These are phyloP conservation scores for Terrapene triunguis DNA, from an alignment of 2,113 vertebrate species.

Conservation along the genomic window DNA sequence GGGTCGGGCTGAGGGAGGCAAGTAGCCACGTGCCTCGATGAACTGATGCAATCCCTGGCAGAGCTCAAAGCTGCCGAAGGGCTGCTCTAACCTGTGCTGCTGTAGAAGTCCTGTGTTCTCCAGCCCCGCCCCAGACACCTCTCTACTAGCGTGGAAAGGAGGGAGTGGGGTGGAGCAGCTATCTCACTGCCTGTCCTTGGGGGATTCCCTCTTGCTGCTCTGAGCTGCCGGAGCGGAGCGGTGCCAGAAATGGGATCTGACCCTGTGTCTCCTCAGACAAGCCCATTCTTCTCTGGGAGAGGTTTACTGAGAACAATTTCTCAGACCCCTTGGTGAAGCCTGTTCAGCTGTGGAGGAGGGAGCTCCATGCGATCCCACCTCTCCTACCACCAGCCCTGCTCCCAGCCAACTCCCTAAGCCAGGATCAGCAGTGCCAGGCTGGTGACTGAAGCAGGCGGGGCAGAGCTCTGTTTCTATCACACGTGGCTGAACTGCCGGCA, in stretches of 20 bases:
- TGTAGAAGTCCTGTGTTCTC: background rate
- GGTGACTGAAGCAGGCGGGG: background rate
- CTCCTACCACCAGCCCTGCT: background rate
- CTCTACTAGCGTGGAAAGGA: background rate
- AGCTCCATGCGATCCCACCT: background rate
- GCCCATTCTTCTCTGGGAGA: background rate
- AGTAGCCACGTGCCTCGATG: fast-evolving
- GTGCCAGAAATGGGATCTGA: background rate
- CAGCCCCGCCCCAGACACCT: background rate
- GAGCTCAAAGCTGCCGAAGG: background rate
- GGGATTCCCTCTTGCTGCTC: background rate
- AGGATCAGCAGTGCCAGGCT: background rate
- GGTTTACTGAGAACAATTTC: background rate
- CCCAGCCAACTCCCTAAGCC: background rate
- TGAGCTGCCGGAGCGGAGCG: background rate
- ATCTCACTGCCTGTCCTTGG: background rate
- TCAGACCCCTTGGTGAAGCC: background rate
- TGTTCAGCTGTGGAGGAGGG: background rate
- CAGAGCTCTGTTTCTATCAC: background rate
- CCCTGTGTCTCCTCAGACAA: background rate
- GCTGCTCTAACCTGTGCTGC: background rate
- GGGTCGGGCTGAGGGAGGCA: fast-evolving
- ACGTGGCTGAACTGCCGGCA: background rate
- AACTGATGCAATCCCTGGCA: background rate
- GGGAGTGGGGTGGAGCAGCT: background rate